Percentiles rank a stretch among this genome's conserved stretches.
These are phyloP conservation scores for Galaxea fascicularis DNA, from an alignment of 92 coral and sea anemone species.

Conservation along the genomic window DNA sequence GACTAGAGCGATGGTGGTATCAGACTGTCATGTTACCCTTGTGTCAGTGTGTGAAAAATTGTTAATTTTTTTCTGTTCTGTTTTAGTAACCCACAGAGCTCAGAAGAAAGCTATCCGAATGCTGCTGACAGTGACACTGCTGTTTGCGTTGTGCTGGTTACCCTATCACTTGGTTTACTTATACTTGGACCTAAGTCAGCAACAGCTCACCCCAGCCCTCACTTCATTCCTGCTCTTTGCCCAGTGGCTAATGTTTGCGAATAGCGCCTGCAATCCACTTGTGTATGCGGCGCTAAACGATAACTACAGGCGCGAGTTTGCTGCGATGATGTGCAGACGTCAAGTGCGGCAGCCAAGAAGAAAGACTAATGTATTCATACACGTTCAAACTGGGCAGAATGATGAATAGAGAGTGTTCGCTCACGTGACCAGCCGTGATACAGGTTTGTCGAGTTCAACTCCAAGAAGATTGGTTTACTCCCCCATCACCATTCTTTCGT, in stretches of 20 bases:
- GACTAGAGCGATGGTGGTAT: too few relatives aligned
- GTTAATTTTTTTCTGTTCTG: neutral
- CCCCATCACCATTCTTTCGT: too few relatives aligned
- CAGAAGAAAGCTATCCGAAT: slow-evolving; percentile 55
- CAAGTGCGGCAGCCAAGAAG: neutral
- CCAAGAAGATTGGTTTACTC: too few relatives aligned
- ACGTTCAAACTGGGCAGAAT: neutral
- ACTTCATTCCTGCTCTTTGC: slow-evolving; percentile 54
- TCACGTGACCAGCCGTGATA: neutral
- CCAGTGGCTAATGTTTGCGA: slow-evolving; percentile 76
- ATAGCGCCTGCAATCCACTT: slow-evolving; percentile 70
- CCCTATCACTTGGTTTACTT: slow-evolving; percentile 71
- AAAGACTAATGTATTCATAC: neutral
- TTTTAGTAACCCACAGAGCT: slow-evolving; percentile 24
- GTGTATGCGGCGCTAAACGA: slow-evolving; percentile 65
- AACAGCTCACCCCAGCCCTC: slow-evolving; percentile 37
- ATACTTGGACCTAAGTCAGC: slow-evolving; percentile 48
- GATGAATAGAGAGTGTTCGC: neutral
- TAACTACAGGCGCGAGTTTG: slow-evolving; percentile 66
- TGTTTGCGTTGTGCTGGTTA: slow-evolving; percentile 74
- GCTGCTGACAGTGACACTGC: slow-evolving; percentile 59
- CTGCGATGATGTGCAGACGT: slow-evolving; percentile 25
- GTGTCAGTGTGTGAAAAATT: neutral
- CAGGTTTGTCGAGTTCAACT: neutral
- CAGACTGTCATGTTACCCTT: too few relatives aligned